A percentile compares a stretch with the other conserved stretches of the same genome.
Conservation (phyloP, 1,140 invertebrate species). For the Brachionus rotundiformis region DNA sequence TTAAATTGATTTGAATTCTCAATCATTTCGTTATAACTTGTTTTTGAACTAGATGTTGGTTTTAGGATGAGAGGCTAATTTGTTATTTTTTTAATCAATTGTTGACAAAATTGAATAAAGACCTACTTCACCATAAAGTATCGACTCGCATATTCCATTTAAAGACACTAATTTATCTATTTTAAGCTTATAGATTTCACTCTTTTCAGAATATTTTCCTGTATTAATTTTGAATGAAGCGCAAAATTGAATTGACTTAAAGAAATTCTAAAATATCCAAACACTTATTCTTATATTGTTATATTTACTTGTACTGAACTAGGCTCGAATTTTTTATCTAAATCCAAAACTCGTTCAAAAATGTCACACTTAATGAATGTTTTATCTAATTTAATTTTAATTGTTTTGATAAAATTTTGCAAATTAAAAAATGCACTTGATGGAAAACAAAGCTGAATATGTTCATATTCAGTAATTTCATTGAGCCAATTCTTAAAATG, state of each 20-base stretch:
- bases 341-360: constrained; percentile 5
- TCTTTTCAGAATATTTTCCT: background rate
- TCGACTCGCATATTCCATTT: background rate
- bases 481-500: constrained; percentile 35
- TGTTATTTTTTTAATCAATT: background rate
- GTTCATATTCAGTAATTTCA: background rate
- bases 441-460: background rate
- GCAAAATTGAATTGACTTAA: background rate
- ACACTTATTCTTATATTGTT: too few species aligned
- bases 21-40: background rate
- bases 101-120: background rate
- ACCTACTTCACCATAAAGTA: constrained; percentile 10
- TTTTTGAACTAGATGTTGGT: constrained; percentile 26
- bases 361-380: constrained; percentile 7
- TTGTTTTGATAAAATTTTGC: background rate
- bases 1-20: constrained; percentile 7
- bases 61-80: background rate
- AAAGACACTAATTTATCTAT: background rate
- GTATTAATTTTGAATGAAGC: background rate
- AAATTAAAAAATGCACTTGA: too few species aligned
- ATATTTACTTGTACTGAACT: background rate
- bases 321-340: background rate
- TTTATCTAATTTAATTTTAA: background rate
- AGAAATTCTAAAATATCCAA: background rate
- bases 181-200: background rate